These are phyloP conservation scores for Phragmatobia fuliginosa DNA, from an alignment of 2,888 invertebrate genomes.

Conservation along the genomic window DNA sequence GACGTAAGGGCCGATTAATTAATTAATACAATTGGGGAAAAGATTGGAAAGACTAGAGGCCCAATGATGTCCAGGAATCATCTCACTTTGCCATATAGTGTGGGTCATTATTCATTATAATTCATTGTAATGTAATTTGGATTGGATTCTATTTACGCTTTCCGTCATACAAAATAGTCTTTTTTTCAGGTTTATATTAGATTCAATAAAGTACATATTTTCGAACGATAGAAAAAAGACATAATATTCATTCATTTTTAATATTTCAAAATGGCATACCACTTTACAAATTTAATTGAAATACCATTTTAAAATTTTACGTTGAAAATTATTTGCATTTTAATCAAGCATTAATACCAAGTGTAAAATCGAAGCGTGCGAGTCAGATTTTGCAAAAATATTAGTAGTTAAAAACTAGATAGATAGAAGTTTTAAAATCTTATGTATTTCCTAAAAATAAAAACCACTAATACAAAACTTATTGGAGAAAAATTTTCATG, in stretches of 20 bases:
- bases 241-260: neutral
- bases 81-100: too few species aligned
- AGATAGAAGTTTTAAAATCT: neutral
- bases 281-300: neutral
- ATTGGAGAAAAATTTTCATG: neutral
- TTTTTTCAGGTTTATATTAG: too few species aligned
- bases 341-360: neutral
- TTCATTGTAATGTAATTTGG: too few species aligned
- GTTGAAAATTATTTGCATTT: neutral
- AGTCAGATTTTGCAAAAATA: neutral
- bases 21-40: neutral
- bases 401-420: neutral
- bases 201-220: too few species aligned
- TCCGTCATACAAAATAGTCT: too few species aligned
- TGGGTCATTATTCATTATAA: too few species aligned
- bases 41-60: neutral
- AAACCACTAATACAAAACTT: neutral
- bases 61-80: too few species aligned
- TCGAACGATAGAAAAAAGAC: neutral
- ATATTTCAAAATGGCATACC: too few species aligned
- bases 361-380: neutral
- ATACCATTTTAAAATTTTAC: neutral
- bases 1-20: neutral
- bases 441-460: neutral
- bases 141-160: too few species aligned